Conservation (phyloP, 1,140 invertebrate species). For the Atta texana region DNA sequence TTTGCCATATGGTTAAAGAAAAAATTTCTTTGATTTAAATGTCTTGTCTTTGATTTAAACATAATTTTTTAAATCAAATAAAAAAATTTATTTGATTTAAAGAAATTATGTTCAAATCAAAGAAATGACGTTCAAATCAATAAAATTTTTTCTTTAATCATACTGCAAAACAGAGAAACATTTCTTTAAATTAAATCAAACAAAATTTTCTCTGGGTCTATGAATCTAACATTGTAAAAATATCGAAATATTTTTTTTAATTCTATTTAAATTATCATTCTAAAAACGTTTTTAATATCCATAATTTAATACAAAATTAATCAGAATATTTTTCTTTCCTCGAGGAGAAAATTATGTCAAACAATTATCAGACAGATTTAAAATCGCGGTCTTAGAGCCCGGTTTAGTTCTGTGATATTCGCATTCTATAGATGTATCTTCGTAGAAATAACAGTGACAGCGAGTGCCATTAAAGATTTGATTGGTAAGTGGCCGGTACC, state of each 20-base stretch:
- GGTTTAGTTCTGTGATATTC: slow-evolving; percentile 14
- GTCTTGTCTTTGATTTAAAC: too few relatives aligned
- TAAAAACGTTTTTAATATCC: neutral
- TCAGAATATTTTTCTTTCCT: neutral
- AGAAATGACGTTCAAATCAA: too few relatives aligned
- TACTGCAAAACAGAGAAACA: too few relatives aligned
- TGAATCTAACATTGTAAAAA: too few relatives aligned
- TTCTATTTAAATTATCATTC: neutral
- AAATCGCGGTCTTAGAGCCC: neutral
- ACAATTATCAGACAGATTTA: neutral
- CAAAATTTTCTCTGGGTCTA: too few relatives aligned
- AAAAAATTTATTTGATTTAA: too few relatives aligned
- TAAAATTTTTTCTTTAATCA: too few relatives aligned
- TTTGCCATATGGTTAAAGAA: too few relatives aligned
- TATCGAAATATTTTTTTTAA: neutral
- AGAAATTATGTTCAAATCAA: too few relatives aligned
- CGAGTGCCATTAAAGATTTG: slow-evolving; percentile 29
- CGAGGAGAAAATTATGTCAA: neutral
- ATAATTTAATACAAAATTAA: neutral
- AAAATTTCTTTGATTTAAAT: too few relatives aligned
- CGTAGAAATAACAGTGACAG: neutral
- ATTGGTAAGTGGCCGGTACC: slow-evolving; percentile 29
- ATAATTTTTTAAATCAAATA: too few relatives aligned
- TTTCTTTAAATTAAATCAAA: too few relatives aligned
- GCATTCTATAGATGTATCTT: neutral